A percentile compares a stretch with the other conserved stretches of the same genome.
Evolutionary conservation across 1,140 invertebrate species (phyloP).

Genomic region (Platyscapa corneri): DNA sequence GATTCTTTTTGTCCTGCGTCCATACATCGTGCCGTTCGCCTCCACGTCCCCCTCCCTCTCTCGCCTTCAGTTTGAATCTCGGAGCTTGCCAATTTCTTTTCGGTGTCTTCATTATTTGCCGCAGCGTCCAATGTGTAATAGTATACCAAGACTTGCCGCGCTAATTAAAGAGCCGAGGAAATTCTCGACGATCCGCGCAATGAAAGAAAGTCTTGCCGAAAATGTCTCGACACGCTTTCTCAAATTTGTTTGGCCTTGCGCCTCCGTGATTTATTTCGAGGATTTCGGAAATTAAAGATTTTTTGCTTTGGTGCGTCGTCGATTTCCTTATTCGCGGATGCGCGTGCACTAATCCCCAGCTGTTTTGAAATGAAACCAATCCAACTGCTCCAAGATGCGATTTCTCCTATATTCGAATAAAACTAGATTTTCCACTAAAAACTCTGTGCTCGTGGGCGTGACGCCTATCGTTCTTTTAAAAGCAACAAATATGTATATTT

Average conservation of each 20-base stretch:
- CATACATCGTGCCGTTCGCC: background rate
- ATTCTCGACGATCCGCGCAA: background rate
- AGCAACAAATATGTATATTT: too few species aligned
- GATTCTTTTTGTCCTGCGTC: background rate
- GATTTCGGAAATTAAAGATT: background rate
- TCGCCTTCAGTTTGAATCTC: background rate
- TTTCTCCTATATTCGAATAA: too few species aligned
- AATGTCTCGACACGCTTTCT: background rate
- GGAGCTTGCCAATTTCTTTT: background rate
- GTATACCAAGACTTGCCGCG: background rate
- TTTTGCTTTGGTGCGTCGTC: background rate
- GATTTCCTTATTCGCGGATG: background rate
- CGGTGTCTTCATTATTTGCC: slow-evolving; percentile 53
- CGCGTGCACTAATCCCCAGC: background rate
- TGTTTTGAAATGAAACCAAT: background rate
- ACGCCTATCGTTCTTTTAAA: too few species aligned
- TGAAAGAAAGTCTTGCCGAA: background rate
- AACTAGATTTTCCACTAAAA: too few species aligned
- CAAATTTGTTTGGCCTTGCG: background rate
- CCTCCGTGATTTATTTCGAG: background rate
- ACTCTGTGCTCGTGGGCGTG: too few species aligned
- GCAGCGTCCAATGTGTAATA: background rate
- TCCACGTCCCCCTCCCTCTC: background rate
- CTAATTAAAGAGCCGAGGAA: background rate
- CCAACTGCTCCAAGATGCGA: too few species aligned